Base-by-base conservation (phyloP, 2,888 invertebrate genomes). In the Athalia circularis region DNA sequence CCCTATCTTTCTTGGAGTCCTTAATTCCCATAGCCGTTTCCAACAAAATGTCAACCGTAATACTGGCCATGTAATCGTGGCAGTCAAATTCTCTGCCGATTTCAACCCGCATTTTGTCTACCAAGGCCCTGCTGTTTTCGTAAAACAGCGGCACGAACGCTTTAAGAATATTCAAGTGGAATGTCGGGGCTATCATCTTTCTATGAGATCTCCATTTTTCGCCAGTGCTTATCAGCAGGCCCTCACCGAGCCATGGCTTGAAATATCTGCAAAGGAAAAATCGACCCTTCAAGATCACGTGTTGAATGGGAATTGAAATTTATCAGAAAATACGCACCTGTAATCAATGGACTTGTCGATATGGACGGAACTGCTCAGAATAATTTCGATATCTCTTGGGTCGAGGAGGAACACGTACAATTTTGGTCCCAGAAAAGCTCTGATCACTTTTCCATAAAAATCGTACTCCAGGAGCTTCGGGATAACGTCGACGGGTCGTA, bases 1-100 rank as follows among this genome's bases (percentile, higher is more conserved):
- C 90, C 76, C 91, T 91, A 77, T 91, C 90, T 79, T 91, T 91
- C 3, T 90, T 87, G 11, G 88, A 88, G 61, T 89, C 90, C 72
- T 88, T 90, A 5, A 92, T 90, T 9, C 93, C 93, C 93, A 93
- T 93, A 0, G 92, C 93, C 50, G 93, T 93, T 88, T 92, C 92
- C 75, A 92, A 81, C n/a, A 92, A 85, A 80, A 92, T 92, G 80
- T 92, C 92, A 2, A 92, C 92, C 5, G 92, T 92, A 11, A 90
- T 88, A 8, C 88, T 90, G 48, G 91, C 91, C 88, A 92, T 88
- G 81, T 92, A 91, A 81, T 92, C 92, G 80, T 92, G 92, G 59
- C 90, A 90, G 83, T 92, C 92, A 80, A 92, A 92, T 59, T 89
- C 87, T 57, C 90, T 90, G 67, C 91, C 91, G 11, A 89, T 81